These are phyloP conservation scores for Geotrupes spiniger DNA, from an alignment of 2,888 invertebrate species.

Conservation along the genomic window DNA sequence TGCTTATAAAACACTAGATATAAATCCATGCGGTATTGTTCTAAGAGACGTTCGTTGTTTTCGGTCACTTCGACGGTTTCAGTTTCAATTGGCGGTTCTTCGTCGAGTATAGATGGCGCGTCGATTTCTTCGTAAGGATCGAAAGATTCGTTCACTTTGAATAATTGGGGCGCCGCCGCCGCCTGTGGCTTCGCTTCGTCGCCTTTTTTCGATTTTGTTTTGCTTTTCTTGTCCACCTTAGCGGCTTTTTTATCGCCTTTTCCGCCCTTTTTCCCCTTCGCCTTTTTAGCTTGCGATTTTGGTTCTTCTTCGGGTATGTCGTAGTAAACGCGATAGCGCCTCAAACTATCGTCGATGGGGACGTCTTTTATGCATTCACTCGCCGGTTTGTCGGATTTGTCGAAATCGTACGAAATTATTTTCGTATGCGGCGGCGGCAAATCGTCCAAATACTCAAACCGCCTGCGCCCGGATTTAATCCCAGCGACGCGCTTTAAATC, in stretches of 20 bases:
- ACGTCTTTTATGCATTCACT: slow-evolving; percentile 22
- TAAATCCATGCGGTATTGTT: slow-evolving; percentile 12
- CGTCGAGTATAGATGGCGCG: slow-evolving; percentile 24
- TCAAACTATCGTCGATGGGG: slow-evolving; percentile 13
- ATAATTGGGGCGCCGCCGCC: slow-evolving; percentile 17
- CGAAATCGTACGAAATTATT: slow-evolving; percentile 10
- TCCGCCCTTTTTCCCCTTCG: slow-evolving; percentile 9
- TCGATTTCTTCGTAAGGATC: slow-evolving; percentile 3
- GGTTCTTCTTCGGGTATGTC: slow-evolving; percentile 6
- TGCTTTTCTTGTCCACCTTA: slow-evolving; percentile 7
- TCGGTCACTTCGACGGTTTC: slow-evolving; percentile 16
- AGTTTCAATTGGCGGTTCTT: slow-evolving; percentile 13
- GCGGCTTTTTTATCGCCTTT: too few species aligned
- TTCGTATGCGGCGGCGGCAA: slow-evolving; percentile 22
- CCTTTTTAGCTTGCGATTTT: slow-evolving; percentile 7
- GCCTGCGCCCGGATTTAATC: slow-evolving; percentile 2
- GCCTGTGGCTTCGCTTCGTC: slow-evolving; percentile 19
- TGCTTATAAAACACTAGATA: slow-evolving; percentile 16
- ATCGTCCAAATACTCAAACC: slow-evolving; percentile 15
- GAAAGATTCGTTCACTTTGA: slow-evolving; percentile 10
- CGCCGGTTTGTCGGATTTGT: neutral
- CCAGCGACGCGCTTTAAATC: slow-evolving; percentile 22
- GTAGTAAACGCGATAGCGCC: slow-evolving; percentile 14
- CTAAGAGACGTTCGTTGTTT: slow-evolving; percentile 15
- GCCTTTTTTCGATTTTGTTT: neutral